Conservation (phyloP, 2,797 vertebrate species). For the Onychomys arenicola region DNA sequence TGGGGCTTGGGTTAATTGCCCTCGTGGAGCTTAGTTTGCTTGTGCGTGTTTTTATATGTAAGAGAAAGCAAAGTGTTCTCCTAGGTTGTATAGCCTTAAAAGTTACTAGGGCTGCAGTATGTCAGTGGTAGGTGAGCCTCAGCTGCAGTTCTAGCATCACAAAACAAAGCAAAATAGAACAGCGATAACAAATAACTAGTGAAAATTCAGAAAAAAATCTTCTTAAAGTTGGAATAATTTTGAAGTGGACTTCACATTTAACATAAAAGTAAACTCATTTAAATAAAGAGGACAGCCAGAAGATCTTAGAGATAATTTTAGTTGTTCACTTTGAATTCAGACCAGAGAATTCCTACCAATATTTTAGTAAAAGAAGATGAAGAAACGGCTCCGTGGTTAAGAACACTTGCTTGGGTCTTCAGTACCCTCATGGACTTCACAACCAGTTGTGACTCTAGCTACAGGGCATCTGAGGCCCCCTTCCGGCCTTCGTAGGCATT, state of each 20-base stretch:
- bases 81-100: neutral
- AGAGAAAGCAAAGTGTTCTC: slow-evolving; percentile 1
- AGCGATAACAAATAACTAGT: neutral
- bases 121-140: neutral
- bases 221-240: slow-evolving; percentile 38
- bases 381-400: neutral
- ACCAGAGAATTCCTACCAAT: neutral
- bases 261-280: slow-evolving; percentile 40
- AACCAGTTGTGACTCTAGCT: neutral
- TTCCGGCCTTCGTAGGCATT: too few species aligned
- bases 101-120: neutral
- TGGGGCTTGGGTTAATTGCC: neutral
- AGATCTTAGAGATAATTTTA: slow-evolving; percentile 66
- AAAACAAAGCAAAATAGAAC: neutral
- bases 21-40: slow-evolving; percentile 39
- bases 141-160: neutral
- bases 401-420: neutral
- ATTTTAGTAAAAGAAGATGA: slow-evolving; percentile 27
- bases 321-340: slow-evolving; percentile 73
- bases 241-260: slow-evolving; percentile 39
- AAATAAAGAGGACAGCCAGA: slow-evolving; percentile 66
- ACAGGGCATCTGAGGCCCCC: neutral
- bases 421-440: neutral
- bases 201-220: slow-evolving; percentile 43
- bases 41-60: neutral